Conservation (phyloP, 2,888 invertebrate species). For the Callyntrura sp. region DNA sequence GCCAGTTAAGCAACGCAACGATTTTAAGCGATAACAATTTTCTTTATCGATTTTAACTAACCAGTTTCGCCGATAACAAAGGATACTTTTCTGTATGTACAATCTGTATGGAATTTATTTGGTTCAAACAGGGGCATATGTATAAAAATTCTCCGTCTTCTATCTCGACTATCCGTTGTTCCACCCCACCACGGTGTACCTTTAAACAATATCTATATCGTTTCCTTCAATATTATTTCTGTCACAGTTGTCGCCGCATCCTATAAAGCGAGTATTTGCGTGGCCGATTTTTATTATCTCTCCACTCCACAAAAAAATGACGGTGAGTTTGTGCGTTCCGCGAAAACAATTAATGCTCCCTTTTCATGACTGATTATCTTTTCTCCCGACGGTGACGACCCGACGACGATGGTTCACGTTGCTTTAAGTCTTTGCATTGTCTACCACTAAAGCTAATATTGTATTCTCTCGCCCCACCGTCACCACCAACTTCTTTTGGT, state of each 20-base stretch:
- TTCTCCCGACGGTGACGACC: neutral
- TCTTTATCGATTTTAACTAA: too few relatives aligned
- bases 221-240: neutral
- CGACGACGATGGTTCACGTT: too few relatives aligned
- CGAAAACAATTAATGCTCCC: neutral
- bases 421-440: neutral
- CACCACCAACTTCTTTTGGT: neutral
- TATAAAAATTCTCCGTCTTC: too few relatives aligned
- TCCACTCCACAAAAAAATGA: neutral
- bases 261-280: neutral
- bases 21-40: too few relatives aligned
- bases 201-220: neutral
- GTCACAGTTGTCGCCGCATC: neutral
- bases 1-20: too few relatives aligned
- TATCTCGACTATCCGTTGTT: too few relatives aligned
- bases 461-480: neutral
- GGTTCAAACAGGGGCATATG: too few relatives aligned
- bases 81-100: too few relatives aligned
- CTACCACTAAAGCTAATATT: neutral
- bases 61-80: too few relatives aligned
- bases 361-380: conserved; percentile 23
- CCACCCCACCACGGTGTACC: neutral
- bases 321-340: neutral
- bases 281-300: neutral
- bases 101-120: too few relatives aligned